phyloP scores from a whole-genome alignment of 1,140 invertebrate species.

The Magallana angulata region DNA sequence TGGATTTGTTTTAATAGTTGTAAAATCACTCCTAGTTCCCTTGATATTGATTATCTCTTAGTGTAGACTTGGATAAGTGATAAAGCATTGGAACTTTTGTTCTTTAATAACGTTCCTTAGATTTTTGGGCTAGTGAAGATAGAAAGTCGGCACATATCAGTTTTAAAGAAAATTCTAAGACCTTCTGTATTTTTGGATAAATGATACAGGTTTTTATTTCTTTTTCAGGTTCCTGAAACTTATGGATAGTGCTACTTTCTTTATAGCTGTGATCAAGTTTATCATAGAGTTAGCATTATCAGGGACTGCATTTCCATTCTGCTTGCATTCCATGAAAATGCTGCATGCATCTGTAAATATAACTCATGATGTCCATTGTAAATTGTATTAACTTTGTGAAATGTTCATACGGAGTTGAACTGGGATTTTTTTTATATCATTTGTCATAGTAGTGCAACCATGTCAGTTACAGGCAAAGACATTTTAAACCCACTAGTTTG shows the following conservation, averaged over 20 bases:
- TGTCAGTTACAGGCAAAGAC: background rate
- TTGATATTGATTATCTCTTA: no score
- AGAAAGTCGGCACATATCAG: no score
- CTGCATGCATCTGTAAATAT: background rate
- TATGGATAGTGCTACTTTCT: background rate
- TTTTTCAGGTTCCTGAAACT: background rate
- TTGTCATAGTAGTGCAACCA: background rate
- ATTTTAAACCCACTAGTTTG: background rate
- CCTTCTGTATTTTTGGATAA: no score
- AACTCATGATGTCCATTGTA: no score
- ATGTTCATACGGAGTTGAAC: background rate
- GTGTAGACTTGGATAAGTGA: no score
- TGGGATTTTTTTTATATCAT: background rate
- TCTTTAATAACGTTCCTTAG: no score
- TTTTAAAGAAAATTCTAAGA: no score
- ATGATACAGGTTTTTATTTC: background rate
- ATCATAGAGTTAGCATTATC: background rate
- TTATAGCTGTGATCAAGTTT: background rate
- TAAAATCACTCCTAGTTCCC: no score
- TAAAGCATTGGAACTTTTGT: no score
- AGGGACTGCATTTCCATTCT: background rate
- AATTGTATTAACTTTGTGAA: background rate
- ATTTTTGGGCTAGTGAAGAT: no score
- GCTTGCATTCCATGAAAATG: constrained; percentile 14
- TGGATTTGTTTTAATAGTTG: no score